These are phyloP conservation scores for Notoglanidium macrostoma DNA, from an alignment of 2,797 vertebrate genomes.

Conservation along the genomic window DNA sequence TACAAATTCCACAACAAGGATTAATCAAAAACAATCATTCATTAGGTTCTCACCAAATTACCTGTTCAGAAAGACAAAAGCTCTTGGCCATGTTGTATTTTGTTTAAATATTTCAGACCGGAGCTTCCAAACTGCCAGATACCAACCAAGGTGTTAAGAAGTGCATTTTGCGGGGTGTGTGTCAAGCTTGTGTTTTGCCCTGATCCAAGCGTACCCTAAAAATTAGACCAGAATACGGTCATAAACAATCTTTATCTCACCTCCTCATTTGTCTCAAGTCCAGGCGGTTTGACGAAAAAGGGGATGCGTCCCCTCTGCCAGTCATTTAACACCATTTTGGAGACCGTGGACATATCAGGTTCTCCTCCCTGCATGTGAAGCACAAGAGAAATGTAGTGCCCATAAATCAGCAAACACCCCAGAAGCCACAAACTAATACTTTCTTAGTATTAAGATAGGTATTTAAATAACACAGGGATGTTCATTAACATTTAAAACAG, in stretches of 20 bases:
- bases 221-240: background rate
- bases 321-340: slow-evolving; percentile 98
- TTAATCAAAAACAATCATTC: background rate
- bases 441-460: background rate
- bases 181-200: background rate
- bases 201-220: background rate
- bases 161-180: background rate
- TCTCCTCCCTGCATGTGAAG: slow-evolving; percentile 85
- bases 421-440: background rate
- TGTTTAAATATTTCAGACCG: background rate
- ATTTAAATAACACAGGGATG: background rate
- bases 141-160: background rate
- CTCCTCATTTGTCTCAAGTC: slow-evolving; percentile 75
- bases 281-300: slow-evolving; percentile 94
- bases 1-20: background rate
- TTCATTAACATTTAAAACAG: background rate
- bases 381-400: slow-evolving; percentile 19
- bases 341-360: slow-evolving; percentile 89
- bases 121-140: background rate
- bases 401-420: background rate
- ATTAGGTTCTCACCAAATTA: background rate
- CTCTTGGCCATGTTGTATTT: background rate
- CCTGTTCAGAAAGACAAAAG: background rate
- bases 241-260: slow-evolving; percentile 63
- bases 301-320: slow-evolving; percentile 98